Evolutionary conservation across 1,140 invertebrate genomes (phyloP).

Genomic region (Hylaeus volcanicus): DNA sequence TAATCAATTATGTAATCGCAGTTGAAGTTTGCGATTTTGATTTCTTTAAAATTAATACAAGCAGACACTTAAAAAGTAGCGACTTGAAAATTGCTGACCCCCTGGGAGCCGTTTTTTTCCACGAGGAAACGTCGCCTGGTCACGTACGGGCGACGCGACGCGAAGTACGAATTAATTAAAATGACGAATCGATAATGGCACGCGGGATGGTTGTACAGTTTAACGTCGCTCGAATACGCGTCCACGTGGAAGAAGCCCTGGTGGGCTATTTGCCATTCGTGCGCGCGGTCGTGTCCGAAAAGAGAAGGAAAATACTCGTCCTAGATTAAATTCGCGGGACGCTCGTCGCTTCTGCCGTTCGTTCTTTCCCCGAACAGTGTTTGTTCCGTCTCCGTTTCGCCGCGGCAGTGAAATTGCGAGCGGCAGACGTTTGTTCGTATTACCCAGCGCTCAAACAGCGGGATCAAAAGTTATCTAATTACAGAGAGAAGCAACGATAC

Average conservation of each 20-base stretch:
- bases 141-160: not conserved
- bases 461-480: conserved; percentile 43
- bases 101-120: not conserved
- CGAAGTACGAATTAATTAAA: conserved; percentile 24
- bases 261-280: not conserved
- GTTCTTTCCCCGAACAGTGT: not conserved
- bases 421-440: conserved; percentile 24
- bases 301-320: no score
- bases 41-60: no score
- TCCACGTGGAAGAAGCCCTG: not conserved
- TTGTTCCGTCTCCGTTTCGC: not conserved
- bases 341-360: not conserved
- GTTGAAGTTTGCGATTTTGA: no score
- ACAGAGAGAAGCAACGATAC: conserved; percentile 7
- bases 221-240: conserved; percentile 1
- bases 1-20: no score
- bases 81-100: conserved; percentile 5
- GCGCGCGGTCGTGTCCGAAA: no score
- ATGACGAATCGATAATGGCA: not conserved
- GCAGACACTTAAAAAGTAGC: no score
- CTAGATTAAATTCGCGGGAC: not conserved
- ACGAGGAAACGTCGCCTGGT: not conserved
- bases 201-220: no score
- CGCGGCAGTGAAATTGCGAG: not conserved
- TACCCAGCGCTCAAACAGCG: conserved; percentile 1